Evolutionary conservation across 2,888 invertebrate genomes (phyloP).

Genomic region (Tenthredo livida): DNA sequence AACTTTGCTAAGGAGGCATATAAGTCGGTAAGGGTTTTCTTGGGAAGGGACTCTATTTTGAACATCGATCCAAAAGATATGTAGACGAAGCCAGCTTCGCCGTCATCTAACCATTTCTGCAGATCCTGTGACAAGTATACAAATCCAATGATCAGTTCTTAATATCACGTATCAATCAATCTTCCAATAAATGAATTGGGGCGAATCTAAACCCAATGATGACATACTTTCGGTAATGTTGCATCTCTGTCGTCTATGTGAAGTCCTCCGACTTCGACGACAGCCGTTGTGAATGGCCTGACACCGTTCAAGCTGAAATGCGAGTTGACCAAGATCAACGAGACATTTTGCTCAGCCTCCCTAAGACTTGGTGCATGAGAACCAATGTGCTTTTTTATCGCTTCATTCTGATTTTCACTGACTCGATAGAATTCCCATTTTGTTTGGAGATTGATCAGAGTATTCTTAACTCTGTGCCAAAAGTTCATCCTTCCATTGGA

Average conservation of each 20-base stretch:
- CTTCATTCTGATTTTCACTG: constrained; percentile 60
- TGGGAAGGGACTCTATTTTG: constrained; percentile 64
- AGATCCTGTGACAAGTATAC: constrained; percentile 61
- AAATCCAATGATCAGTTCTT: neutral
- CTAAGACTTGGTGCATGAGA: constrained; percentile 72
- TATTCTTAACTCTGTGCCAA: constrained; percentile 64
- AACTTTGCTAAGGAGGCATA: constrained; percentile 66
- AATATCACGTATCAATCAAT: neutral
- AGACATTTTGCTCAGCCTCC: constrained; percentile 77
- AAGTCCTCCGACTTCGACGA: constrained; percentile 80
- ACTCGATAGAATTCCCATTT: constrained; percentile 50
- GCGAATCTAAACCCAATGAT: neutral
- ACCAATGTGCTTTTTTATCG: constrained; percentile 64
- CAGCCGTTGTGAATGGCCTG: constrained; percentile 77
- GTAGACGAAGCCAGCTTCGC: constrained; percentile 67
- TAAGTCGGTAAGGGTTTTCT: constrained; percentile 58
- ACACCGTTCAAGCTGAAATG: constrained; percentile 78
- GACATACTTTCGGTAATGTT: constrained; percentile 59
- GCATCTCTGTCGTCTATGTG: constrained; percentile 75
- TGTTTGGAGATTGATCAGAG: neutral
- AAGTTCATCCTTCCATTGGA: constrained; percentile 57
- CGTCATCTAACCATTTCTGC: constrained; percentile 66
- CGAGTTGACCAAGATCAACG: constrained; percentile 79
- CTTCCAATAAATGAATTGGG: neutral
- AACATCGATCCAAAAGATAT: constrained; percentile 70